Conservation (phyloP, 1,140 invertebrate species). For the Formica exsecta region DNA sequence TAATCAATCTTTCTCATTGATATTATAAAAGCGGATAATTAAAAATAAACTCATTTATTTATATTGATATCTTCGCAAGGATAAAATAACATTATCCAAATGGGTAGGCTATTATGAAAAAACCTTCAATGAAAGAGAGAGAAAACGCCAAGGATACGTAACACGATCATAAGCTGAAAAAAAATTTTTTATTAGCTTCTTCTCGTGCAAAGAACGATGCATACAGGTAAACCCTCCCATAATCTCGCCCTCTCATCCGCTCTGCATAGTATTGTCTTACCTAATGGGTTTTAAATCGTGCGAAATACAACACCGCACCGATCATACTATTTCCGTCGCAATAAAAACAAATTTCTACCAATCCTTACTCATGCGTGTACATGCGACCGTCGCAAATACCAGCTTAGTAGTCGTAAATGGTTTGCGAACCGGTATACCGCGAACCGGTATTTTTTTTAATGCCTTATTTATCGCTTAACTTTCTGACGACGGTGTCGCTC, state of each 20-base stretch:
- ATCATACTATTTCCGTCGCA: conserved; percentile 17
- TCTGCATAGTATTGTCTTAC: conserved; percentile 41
- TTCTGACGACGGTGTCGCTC: conserved; percentile 42
- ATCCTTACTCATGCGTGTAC: not conserved
- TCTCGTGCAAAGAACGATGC: conserved; percentile 19
- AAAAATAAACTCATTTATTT: not conserved
- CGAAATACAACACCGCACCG: conserved; percentile 28
- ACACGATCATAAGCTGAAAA: conserved; percentile 35
- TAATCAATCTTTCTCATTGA: not conserved
- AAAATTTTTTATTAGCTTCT: conserved; percentile 38
- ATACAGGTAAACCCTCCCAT: conserved; percentile 38
- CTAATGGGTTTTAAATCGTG: conserved; percentile 40
- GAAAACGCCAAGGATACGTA: conserved; percentile 6
- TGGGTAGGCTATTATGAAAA: not conserved
- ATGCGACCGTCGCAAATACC: not conserved
- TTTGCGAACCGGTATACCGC: not conserved
- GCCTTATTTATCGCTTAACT: conserved; percentile 58
- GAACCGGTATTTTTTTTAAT: not conserved
- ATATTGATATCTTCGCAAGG: not conserved
- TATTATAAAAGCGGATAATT: not conserved
- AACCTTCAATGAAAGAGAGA: not conserved
- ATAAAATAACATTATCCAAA: not conserved
- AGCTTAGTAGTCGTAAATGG: conserved; percentile 6
- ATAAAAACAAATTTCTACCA: conserved; percentile 17
- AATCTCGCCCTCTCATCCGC: conserved; percentile 4